A percentile compares a stretch with the other conserved stretches of the same genome.
phyloP scores from a whole-genome alignment of 2,888 invertebrate species.

The Strigamia transsilvanica region DNA sequence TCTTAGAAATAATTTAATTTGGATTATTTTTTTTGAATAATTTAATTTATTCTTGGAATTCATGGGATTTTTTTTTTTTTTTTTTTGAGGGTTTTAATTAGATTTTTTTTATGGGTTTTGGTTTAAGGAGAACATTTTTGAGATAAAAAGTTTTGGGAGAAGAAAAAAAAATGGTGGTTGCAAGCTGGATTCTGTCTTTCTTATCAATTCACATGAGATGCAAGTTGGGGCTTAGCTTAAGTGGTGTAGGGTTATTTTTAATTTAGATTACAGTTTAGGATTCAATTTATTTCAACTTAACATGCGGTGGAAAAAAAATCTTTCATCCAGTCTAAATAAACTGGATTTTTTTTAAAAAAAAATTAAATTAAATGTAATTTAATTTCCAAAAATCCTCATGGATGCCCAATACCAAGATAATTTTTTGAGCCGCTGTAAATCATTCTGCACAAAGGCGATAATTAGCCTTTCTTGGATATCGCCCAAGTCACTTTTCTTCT shows the following conservation, averaged over 20 bases:
- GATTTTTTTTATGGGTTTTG: too few relatives aligned
- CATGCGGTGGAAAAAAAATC: too few relatives aligned
- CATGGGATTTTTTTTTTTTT: background rate
- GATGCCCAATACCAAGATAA: too few relatives aligned
- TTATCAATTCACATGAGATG: background rate
- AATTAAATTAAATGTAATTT: too few relatives aligned
- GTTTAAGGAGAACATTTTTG: background rate
- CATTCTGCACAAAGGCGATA: too few relatives aligned
- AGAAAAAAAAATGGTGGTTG: background rate
- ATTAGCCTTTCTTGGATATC: too few relatives aligned
- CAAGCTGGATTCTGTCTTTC: slow-evolving; percentile 34
- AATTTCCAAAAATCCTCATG: too few relatives aligned
- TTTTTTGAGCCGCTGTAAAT: too few relatives aligned
- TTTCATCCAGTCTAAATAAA: too few relatives aligned
- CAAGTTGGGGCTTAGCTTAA: background rate
- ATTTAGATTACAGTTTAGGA: background rate
- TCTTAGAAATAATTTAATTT: too few relatives aligned
- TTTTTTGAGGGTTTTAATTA: background rate
- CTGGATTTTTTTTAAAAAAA: background rate
- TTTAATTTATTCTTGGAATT: too few relatives aligned
- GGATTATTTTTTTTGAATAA: background rate
- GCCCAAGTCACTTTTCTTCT: too few relatives aligned
- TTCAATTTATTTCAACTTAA: background rate
- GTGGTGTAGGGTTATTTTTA: slow-evolving; percentile 30
- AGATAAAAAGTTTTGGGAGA: background rate